phyloP scores from a whole-genome alignment of 2,113 vertebrate species.

The Cephalopholis sonnerati region DNA sequence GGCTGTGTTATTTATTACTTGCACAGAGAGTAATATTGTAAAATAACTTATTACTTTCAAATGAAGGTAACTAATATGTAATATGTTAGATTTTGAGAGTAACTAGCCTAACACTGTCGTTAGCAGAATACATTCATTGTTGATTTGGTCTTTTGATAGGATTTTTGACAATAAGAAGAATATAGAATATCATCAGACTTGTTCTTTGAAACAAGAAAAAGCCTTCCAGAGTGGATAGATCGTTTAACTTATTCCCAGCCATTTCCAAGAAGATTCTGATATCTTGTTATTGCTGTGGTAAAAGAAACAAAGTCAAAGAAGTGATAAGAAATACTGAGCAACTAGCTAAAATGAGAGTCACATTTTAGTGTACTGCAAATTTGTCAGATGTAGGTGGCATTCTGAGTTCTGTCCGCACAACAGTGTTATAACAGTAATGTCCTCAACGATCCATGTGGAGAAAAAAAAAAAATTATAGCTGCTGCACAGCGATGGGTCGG shows the following conservation, averaged over 20 bases:
- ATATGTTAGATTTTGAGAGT: no score
- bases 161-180: no score
- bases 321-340: not conserved
- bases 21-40: no score
- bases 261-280: not conserved
- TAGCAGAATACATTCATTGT: not conserved
- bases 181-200: not conserved
- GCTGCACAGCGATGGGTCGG: no score
- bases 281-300: not conserved
- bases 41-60: no score
- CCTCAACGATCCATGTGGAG: not conserved
- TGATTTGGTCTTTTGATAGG: not conserved
- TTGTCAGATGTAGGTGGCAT: not conserved
- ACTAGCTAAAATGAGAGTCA: not conserved
- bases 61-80: no score
- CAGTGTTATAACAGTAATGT: not conserved
- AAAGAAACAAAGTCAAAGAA: no score
- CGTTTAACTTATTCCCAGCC: not conserved
- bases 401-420: not conserved
- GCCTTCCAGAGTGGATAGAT: not conserved
- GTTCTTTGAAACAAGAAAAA: not conserved
- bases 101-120: no score
- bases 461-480: no score
- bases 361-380: not conserved
- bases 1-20: slow-evolving; percentile 81